phyloP scores from a whole-genome alignment of 2,797 vertebrate genomes.

The Prunella strophiata region DNA sequence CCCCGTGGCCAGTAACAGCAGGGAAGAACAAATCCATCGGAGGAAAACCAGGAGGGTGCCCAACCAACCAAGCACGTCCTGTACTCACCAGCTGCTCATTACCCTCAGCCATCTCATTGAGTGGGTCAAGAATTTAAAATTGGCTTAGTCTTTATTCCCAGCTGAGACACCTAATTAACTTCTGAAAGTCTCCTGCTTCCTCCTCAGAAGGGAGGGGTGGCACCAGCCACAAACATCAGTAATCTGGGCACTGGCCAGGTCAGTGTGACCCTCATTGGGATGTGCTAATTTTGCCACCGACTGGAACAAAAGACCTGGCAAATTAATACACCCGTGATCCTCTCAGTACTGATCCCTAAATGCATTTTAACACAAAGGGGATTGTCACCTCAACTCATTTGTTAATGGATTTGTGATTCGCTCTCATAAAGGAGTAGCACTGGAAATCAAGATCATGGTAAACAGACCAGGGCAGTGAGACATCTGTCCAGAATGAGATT shows the following conservation, averaged over 20 bases:
- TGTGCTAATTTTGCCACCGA: conserved; percentile 16
- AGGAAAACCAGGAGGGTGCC: neutral
- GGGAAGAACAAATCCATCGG: neutral
- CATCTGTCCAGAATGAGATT: neutral
- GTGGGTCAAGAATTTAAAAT: neutral
- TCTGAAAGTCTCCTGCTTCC: neutral
- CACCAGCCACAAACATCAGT: neutral
- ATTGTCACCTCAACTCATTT: conserved; percentile 67
- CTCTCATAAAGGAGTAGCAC: conserved; percentile 12
- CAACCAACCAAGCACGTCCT: neutral
- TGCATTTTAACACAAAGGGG: conserved; percentile 60
- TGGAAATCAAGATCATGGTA: conserved; percentile 54
- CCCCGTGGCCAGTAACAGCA: fast-evolving
- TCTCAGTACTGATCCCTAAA: conserved; percentile 59
- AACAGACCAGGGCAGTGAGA: neutral
- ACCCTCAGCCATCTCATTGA: neutral
- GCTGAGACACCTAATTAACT: neutral
- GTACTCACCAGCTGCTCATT: neutral
- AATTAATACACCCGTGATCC: conserved; percentile 46
- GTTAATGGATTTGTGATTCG: conserved; percentile 67
- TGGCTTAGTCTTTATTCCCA: neutral
- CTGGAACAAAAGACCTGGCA: conserved; percentile 55
- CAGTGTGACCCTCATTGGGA: neutral
- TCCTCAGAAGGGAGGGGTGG: neutral
- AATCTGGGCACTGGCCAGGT: neutral